Percentiles rank a stretch among this genome's conserved stretches.
phyloP scores from a whole-genome alignment of 1,140 invertebrate genomes.

The Homalodisca vitripennis region DNA sequence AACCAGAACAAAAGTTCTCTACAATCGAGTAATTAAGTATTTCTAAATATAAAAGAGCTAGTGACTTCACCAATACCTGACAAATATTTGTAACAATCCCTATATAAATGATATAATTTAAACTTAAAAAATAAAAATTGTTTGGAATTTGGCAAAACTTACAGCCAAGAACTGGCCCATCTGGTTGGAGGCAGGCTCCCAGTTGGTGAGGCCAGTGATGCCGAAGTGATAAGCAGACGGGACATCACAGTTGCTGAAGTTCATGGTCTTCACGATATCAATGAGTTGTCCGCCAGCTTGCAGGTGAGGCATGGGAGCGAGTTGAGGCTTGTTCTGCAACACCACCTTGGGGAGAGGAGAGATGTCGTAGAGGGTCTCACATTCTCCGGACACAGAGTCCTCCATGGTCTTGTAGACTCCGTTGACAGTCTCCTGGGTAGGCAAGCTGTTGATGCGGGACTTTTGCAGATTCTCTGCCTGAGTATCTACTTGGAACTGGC shows the following conservation, averaged over 20 bases:
- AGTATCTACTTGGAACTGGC: constrained; percentile 63
- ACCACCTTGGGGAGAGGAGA: constrained; percentile 55
- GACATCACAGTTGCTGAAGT: constrained; percentile 61
- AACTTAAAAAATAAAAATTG: no score
- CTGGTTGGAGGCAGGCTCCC: constrained; percentile 54
- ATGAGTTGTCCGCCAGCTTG: constrained; percentile 53
- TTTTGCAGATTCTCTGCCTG: constrained; percentile 50
- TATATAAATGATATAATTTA: no score
- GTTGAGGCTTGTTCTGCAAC: constrained; percentile 49
- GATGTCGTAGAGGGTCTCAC: constrained; percentile 65
- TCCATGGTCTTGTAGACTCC: constrained; percentile 34
- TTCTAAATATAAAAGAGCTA: no score
- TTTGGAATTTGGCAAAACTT: constrained; percentile 42
- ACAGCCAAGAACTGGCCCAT: constrained; percentile 57
- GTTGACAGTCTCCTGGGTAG: constrained; percentile 49
- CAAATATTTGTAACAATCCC: no score
- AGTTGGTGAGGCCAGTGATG: constrained; percentile 52
- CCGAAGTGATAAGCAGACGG: constrained; percentile 61
- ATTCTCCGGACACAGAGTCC: constrained; percentile 64
- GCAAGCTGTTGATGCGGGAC: constrained; percentile 51
- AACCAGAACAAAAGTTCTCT: no score
- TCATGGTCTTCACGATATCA: constrained; percentile 63
- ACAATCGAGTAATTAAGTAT: no score
- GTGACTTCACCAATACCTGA: no score
- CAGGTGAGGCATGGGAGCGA: constrained; percentile 51